phyloP scores from a whole-genome alignment of 2,113 vertebrate genomes.

The Rhabdornis inornatus region DNA sequence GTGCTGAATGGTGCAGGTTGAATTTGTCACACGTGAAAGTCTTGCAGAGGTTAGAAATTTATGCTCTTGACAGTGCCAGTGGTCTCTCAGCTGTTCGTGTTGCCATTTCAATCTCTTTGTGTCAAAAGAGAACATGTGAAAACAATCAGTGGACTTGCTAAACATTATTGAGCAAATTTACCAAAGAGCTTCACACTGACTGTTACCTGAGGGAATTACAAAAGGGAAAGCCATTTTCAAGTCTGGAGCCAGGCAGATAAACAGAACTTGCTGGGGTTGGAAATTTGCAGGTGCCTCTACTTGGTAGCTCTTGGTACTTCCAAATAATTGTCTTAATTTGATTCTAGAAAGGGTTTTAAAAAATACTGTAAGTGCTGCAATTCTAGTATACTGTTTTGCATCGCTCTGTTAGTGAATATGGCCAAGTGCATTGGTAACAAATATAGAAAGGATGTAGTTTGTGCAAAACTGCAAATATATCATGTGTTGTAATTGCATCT shows the following conservation, averaged over 20 bases:
- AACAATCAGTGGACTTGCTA: neutral
- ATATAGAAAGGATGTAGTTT: neutral
- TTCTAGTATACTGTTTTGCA: neutral
- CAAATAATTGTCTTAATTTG: neutral
- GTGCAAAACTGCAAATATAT: neutral
- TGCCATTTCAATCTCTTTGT: neutral
- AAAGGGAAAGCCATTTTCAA: neutral
- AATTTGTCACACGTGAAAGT: rapidly evolving
- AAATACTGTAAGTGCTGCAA: neutral
- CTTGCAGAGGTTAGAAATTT: neutral
- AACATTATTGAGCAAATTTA: neutral
- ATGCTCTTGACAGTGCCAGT: neutral
- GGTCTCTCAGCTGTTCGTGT: neutral
- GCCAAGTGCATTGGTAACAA: neutral
- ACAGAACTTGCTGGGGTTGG: neutral
- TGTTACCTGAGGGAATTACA: neutral
- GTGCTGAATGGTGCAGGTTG: neutral
- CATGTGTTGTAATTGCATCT: neutral
- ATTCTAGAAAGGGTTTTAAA: neutral
- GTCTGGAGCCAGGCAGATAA: neutral
- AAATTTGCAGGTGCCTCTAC: neutral
- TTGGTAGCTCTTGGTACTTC: neutral
- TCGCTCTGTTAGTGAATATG: neutral
- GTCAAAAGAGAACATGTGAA: neutral
- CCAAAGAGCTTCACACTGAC: neutral